phyloP scores from a whole-genome alignment of 2,113 vertebrate genomes.

The Aspidoscelis tigris region DNA sequence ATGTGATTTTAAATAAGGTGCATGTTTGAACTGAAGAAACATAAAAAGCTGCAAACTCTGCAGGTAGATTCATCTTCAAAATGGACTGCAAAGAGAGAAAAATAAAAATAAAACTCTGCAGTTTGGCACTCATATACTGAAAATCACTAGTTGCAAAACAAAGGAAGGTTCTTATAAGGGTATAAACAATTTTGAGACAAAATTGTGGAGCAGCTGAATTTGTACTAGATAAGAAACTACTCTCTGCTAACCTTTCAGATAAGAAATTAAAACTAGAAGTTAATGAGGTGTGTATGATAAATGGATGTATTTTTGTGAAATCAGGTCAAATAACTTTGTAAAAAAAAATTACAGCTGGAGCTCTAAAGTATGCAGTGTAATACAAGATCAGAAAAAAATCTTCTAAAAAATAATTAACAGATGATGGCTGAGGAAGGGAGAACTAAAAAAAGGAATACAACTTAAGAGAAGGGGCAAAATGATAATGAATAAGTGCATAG shows the following conservation, averaged over 20 bases:
- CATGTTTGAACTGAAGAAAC: too few relatives aligned
- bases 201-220: neutral
- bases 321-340: neutral
- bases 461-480: neutral
- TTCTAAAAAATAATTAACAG: neutral
- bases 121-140: neutral
- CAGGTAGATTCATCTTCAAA: too few relatives aligned
- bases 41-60: too few relatives aligned
- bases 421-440: neutral
- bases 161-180: neutral
- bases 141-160: neutral
- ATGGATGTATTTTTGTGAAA: conserved; percentile 4
- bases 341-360: neutral
- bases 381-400: neutral
- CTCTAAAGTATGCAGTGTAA: neutral
- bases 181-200: neutral
- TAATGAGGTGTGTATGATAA: neutral
- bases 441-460: neutral
- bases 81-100: too few relatives aligned
- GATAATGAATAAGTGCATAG: neutral
- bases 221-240: neutral
- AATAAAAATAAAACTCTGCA: too few relatives aligned
- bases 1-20: neutral
- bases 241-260: neutral
- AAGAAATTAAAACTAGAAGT: neutral